phyloP scores from a whole-genome alignment of 1,140 invertebrate genomes.

The Phymorhynchus buccinoides region DNA sequence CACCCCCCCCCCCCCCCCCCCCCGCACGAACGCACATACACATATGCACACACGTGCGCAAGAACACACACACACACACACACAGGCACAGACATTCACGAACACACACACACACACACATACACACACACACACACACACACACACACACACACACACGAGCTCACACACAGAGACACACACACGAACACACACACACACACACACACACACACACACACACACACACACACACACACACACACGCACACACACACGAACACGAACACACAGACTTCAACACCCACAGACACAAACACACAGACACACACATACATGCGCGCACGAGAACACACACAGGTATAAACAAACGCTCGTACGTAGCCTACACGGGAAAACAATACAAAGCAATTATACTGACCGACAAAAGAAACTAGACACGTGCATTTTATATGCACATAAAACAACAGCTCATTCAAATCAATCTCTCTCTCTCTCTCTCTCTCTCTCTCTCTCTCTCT shows the following conservation, averaged over 20 bases:
- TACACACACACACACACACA: too few relatives aligned
- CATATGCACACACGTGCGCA: too few relatives aligned
- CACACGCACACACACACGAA: slow-evolving; percentile 9
- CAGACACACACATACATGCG: too few relatives aligned
- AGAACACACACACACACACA: neutral
- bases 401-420: too few relatives aligned
- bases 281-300: too few relatives aligned
- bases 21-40: too few relatives aligned
- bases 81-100: neutral
- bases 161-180: neutral
- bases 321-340: too few relatives aligned
- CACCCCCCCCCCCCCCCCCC: too few relatives aligned
- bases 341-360: neutral
- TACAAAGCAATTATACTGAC: neutral
- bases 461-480: too few relatives aligned
- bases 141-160: neutral
- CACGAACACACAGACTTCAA: too few relatives aligned
- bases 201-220: neutral
- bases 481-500: neutral
- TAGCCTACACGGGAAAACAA: neutral
- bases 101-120: neutral
- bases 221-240: neutral
- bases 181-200: neutral
- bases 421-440: too few relatives aligned
- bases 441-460: too few relatives aligned